Conservation (phyloP, 92 coral and sea anemone species). For the Zoanthus gigantus region DNA sequence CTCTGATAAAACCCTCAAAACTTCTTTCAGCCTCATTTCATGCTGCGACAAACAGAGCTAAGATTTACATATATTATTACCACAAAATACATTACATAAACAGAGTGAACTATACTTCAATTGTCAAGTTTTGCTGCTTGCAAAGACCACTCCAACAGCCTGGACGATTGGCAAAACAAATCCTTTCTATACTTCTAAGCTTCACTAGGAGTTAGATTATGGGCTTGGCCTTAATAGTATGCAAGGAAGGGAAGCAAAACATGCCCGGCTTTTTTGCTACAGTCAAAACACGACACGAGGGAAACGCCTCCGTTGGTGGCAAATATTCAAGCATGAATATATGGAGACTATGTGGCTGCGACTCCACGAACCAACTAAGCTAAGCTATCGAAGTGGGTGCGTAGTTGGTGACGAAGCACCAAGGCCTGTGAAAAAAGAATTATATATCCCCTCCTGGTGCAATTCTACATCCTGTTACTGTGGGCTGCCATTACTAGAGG, state of each 20-base stretch:
- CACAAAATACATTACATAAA: no score
- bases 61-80: no score
- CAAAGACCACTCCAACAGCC: conserved; percentile 34
- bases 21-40: no score
- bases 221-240: conserved; percentile 58
- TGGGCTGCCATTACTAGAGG: conserved; percentile 20
- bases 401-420: conserved; percentile 45
- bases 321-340: conserved; percentile 59
- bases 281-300: conserved; percentile 62
- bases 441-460: conserved; percentile 46
- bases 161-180: conserved; percentile 32
- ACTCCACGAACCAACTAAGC: conserved; percentile 32
- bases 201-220: conserved; percentile 28
- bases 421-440: conserved; percentile 30
- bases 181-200: conserved; percentile 32
- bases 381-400: conserved; percentile 34
- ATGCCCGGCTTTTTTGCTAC: conserved; percentile 41
- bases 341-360: conserved; percentile 57
- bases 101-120: conserved; percentile 51
- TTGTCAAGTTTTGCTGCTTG: conserved; percentile 43
- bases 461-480: neutral
- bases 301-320: conserved; percentile 57
- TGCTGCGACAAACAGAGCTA: no score
- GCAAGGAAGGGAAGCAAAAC: conserved; percentile 5
- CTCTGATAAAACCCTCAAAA: no score